Conservation (phyloP, 1,140 invertebrate genomes). For the Apis laboriosa region DNA sequence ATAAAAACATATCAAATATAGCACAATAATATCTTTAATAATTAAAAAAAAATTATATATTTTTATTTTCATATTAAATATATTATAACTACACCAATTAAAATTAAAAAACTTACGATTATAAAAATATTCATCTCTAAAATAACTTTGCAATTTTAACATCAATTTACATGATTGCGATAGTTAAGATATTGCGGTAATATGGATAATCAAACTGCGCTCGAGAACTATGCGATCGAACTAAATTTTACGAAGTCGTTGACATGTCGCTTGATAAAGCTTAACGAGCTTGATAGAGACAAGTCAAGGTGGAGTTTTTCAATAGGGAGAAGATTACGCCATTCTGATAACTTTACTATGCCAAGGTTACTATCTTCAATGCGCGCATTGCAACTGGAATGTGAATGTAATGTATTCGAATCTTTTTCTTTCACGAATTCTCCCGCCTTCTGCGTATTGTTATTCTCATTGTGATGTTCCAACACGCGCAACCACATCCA, state of each 20-base stretch:
- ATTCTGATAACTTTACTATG: conserved; percentile 60
- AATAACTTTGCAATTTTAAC: not conserved
- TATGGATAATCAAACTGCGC: not conserved
- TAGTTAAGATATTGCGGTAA: not conserved
- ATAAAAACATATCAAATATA: not conserved
- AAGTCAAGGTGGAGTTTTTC: conserved; percentile 46
- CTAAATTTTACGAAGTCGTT: conserved; percentile 20
- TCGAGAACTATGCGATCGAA: not conserved
- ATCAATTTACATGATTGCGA: not conserved
- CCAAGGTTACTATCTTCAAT: conserved; percentile 66
- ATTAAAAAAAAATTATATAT: not conserved
- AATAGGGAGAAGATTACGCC: conserved; percentile 62
- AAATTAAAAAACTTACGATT: not conserved
- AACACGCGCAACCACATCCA: conserved; percentile 32
- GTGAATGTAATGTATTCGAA: conserved; percentile 6
- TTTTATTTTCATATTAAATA: not conserved
- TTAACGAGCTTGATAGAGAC: conserved; percentile 37
- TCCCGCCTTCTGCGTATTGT: conserved; percentile 35
- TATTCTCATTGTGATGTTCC: conserved; percentile 20
- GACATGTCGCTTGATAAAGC: conserved; percentile 28
- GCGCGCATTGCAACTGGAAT: conserved; percentile 25
- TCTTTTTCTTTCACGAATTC: conserved; percentile 23
- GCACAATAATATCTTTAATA: not conserved
- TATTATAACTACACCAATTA: not conserved
- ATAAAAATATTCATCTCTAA: not conserved